phyloP scores from a whole-genome alignment of 2,113 vertebrate species.

The Bolborhynchus lineola region DNA sequence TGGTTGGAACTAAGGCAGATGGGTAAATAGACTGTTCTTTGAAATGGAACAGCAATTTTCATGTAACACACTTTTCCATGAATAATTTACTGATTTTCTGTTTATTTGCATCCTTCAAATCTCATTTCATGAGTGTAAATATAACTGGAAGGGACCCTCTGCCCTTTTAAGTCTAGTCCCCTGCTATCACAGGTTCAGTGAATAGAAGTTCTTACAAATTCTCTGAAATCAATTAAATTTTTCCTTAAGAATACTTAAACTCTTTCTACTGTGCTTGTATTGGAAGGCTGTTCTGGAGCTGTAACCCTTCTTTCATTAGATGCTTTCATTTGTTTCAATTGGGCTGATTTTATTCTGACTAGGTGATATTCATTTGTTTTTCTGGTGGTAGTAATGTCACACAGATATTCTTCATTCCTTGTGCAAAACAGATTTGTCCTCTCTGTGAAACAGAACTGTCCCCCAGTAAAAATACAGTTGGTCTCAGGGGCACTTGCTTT shows the following conservation, averaged over 20 bases:
- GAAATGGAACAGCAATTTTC: not conserved
- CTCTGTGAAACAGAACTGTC: not conserved
- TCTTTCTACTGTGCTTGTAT: not conserved
- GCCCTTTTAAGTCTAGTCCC: not conserved
- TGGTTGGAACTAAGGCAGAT: not conserved
- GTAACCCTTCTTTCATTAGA: not conserved
- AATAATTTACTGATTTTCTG: not conserved
- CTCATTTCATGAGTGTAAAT: fast-evolving
- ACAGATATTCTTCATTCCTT: not conserved
- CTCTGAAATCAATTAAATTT: not conserved
- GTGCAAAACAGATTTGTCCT: not conserved
- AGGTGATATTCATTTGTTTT: not conserved
- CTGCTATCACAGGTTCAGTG: not conserved
- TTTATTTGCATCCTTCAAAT: not conserved
- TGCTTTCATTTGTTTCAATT: not conserved
- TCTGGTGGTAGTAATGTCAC: not conserved
- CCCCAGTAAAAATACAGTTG: not conserved
- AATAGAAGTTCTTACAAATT: not conserved
- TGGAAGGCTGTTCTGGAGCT: not conserved
- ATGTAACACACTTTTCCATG: not conserved
- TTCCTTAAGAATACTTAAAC: not conserved
- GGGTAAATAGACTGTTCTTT: not conserved
- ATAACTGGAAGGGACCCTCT: not conserved
- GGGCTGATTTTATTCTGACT: not conserved
- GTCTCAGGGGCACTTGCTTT: not conserved